Percentiles rank a stretch among this genome's conserved stretches.
phyloP scores from a whole-genome alignment of 1,140 invertebrate genomes.

The Drosophila mayri region DNA sequence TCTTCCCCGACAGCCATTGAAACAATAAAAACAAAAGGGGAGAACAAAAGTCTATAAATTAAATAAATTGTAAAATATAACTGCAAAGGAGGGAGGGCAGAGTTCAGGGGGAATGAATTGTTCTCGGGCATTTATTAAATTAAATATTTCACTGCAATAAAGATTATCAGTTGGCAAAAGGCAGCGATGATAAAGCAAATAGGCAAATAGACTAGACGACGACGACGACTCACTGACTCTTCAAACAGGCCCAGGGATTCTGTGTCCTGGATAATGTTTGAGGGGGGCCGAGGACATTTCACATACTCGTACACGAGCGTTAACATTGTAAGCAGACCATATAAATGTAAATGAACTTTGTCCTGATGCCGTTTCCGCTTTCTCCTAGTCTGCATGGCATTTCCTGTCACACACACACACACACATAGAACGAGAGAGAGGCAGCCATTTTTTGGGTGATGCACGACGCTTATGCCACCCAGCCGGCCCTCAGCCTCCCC shows the following conservation, averaged over 20 bases:
- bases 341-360: conserved; percentile 84
- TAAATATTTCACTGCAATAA: conserved; percentile 81
- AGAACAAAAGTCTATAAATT: conserved; percentile 68
- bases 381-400: conserved; percentile 76
- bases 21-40: conserved; percentile 35
- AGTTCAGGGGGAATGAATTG: neutral
- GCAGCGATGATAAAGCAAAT: conserved; percentile 73
- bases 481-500: conserved; percentile 16
- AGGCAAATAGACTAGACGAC: conserved; percentile 62
- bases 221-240: conserved; percentile 73
- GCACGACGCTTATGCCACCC: conserved; percentile 44
- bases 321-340: conserved; percentile 83
- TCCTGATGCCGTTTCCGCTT: conserved; percentile 80
- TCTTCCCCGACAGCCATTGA: neutral
- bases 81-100: conserved; percentile 6
- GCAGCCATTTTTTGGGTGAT: conserved; percentile 82
- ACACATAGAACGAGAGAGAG: conserved; percentile 27
- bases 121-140: conserved; percentile 71
- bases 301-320: conserved; percentile 71
- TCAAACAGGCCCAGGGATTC: conserved; percentile 38
- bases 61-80: conserved; percentile 81
- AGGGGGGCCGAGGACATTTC: conserved; percentile 27
- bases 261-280: conserved; percentile 32
- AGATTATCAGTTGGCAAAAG: conserved; percentile 79
- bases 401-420: conserved; percentile 66